Percentiles rank a stretch among this genome's conserved stretches.
Conservation (phyloP, 2,888 invertebrate species). For the Drosophila hawaiiensis region DNA sequence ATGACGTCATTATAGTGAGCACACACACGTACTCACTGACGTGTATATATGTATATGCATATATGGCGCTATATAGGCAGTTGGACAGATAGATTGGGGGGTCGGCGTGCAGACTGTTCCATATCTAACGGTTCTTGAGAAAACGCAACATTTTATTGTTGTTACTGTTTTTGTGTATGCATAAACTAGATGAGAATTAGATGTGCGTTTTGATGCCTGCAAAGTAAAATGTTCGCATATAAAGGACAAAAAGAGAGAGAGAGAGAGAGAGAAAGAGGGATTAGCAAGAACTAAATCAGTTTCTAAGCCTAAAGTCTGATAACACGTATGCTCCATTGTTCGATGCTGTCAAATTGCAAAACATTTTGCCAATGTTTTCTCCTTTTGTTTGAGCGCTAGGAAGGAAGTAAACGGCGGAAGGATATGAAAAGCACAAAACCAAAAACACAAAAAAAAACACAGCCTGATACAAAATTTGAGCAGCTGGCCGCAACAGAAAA, state of each 20-base stretch:
- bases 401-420: slow-evolving; percentile 33
- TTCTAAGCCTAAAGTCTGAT: slow-evolving; percentile 23
- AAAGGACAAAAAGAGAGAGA: slow-evolving; percentile 1
- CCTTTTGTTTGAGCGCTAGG: slow-evolving; percentile 43
- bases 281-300: slow-evolving; percentile 36
- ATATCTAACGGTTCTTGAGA: slow-evolving; percentile 70
- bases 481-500: slow-evolving; percentile 11
- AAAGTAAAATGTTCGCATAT: slow-evolving; percentile 39
- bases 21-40: slow-evolving; percentile 18
- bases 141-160: slow-evolving; percentile 67
- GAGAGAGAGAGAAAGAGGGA: slow-evolving; percentile 11
- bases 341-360: slow-evolving; percentile 24
- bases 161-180: slow-evolving; percentile 46
- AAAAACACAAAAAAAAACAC: slow-evolving; percentile 12
- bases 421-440: slow-evolving; percentile 25
- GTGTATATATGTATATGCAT: slow-evolving; percentile 30
- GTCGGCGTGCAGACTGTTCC: slow-evolving; percentile 43
- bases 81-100: slow-evolving; percentile 50
- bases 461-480: slow-evolving; percentile 22
- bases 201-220: slow-evolving; percentile 58
- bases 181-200: slow-evolving; percentile 51
- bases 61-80: slow-evolving; percentile 12
- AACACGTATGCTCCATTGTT: slow-evolving; percentile 74
- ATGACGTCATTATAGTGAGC: slow-evolving; percentile 53
- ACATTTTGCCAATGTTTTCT: slow-evolving; percentile 41